These are phyloP conservation scores for Clytia hemisphaerica DNA, from an alignment of 30 jellyfish, hydroid and myxozoan genomes.

Conservation along the genomic window DNA sequence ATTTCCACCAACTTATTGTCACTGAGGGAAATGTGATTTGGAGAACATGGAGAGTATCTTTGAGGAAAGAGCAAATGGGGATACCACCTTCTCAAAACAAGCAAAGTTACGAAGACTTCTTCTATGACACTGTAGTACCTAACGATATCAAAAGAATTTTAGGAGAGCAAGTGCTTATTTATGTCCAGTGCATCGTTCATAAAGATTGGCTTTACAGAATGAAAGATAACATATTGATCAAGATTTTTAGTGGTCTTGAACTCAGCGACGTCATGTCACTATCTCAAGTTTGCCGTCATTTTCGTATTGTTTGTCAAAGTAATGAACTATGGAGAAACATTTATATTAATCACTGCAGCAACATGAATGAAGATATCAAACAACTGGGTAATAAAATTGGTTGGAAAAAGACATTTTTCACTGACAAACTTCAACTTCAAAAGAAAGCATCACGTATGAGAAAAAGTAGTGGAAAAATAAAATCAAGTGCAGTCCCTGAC, in stretches of 20 bases:
- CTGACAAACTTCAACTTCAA: slow-evolving; percentile 72
- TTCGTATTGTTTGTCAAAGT: slow-evolving; percentile 47
- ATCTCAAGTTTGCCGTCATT: slow-evolving; percentile 50
- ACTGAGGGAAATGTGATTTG: slow-evolving; percentile 64
- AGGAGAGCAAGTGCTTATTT: slow-evolving; percentile 46
- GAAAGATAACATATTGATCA: slow-evolving; percentile 49
- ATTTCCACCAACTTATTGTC: slow-evolving; percentile 76
- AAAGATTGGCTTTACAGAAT: slow-evolving; percentile 76
- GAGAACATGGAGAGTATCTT: slow-evolving; percentile 81
- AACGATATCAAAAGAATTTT: slow-evolving; percentile 66
- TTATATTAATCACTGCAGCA: slow-evolving; percentile 36
- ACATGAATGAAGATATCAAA: slow-evolving; percentile 36
- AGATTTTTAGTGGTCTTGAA: slow-evolving; percentile 40
- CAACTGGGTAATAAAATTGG: slow-evolving; percentile 56
- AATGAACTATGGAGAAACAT: slow-evolving; percentile 61
- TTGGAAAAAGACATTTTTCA: slow-evolving; percentile 72
- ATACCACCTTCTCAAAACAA: slow-evolving; percentile 79
- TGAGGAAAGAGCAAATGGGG: slow-evolving; percentile 62
- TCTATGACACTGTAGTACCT: slow-evolving; percentile 52
- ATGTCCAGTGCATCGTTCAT: slow-evolving; percentile 56
- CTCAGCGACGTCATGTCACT: slow-evolving; percentile 47
- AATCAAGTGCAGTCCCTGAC: too few relatives aligned
- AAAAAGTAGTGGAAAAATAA: too few relatives aligned
- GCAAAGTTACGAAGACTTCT: slow-evolving; percentile 59
- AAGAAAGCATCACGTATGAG: slow-evolving; percentile 77